These are phyloP conservation scores for Aleiodes sp. DNA, from an alignment of 1,140 invertebrate genomes.

Conservation along the genomic window DNA sequence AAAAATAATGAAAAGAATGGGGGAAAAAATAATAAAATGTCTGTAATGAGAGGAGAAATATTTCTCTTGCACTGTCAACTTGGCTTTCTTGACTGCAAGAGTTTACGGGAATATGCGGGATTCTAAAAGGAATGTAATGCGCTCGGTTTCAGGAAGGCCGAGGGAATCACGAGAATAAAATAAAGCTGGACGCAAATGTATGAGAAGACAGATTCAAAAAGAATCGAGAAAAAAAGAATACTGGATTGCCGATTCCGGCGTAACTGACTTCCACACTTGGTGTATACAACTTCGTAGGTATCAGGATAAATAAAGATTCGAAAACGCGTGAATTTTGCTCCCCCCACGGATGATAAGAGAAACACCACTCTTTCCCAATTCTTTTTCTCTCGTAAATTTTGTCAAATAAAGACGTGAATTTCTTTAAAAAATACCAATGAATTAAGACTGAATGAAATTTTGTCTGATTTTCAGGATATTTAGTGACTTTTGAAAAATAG, in stretches of 20 bases:
- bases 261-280: slow-evolving; percentile 30
- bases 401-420: too few species aligned
- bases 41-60: background rate
- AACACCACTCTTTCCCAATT: too few species aligned
- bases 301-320: slow-evolving; percentile 35
- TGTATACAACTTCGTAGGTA: slow-evolving; percentile 18
- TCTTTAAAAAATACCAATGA: too few species aligned
- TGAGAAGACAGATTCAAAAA: slow-evolving; percentile 4
- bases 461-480: too few species aligned
- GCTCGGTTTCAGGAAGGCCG: slow-evolving; percentile 42
- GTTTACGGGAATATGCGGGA: slow-evolving; percentile 39
- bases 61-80: background rate
- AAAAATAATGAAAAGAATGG: background rate
- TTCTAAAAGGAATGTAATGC: slow-evolving; percentile 47
- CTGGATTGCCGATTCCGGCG: slow-evolving; percentile 32
- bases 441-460: too few species aligned
- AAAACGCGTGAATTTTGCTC: slow-evolving; percentile 28
- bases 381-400: too few species aligned
- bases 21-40: background rate
- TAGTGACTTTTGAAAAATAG: too few species aligned
- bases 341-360: slow-evolving; percentile 23
- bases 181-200: slow-evolving; percentile 21
- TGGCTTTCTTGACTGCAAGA: slow-evolving; percentile 42
- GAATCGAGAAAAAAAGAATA: slow-evolving; percentile 13
- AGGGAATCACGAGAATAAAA: slow-evolving; percentile 23